A percentile compares a stretch with the other conserved stretches of the same genome.
Conservation (phyloP, 2,797 vertebrate genomes). For the Neoniphon sammara region DNA sequence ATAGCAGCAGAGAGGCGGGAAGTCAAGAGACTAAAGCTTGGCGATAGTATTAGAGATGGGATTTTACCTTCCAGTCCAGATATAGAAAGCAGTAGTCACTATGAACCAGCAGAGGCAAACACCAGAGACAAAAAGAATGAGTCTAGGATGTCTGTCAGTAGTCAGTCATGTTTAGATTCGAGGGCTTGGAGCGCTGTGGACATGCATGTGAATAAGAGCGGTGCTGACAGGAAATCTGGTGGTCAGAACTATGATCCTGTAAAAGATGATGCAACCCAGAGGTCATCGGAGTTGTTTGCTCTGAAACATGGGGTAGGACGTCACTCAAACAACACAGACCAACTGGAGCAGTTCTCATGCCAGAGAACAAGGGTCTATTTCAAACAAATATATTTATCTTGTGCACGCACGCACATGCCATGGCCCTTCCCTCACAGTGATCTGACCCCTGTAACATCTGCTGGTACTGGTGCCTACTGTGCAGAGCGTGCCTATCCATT, state of each 20-base stretch:
- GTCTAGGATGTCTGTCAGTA: conserved; percentile 1
- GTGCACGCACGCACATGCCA: conserved; percentile 77
- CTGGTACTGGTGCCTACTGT: conserved; percentile 2
- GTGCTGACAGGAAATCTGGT: neutral
- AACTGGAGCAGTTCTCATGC: conserved; percentile 73
- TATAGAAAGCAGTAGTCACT: neutral
- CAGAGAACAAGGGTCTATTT: conserved; percentile 76
- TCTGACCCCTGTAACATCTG: neutral
- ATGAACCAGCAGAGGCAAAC: neutral
- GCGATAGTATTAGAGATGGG: neutral
- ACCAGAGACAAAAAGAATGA: neutral
- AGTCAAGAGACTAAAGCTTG: conserved; percentile 53
- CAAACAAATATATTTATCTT: conserved; percentile 50
- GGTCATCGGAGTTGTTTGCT: neutral
- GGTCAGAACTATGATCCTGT: neutral
- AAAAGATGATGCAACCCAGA: neutral
- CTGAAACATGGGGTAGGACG: neutral
- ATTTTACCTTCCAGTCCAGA: conserved; percentile 15
- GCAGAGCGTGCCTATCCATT: neutral
- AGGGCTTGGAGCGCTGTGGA: neutral
- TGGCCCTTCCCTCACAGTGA: conserved; percentile 77
- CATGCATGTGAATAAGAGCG: neutral
- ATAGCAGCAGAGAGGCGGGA: neutral
- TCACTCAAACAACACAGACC: neutral
- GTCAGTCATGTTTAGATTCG: neutral